Conservation (phyloP, 2,113 vertebrate genomes). For the Hippopotamus amphibius region DNA sequence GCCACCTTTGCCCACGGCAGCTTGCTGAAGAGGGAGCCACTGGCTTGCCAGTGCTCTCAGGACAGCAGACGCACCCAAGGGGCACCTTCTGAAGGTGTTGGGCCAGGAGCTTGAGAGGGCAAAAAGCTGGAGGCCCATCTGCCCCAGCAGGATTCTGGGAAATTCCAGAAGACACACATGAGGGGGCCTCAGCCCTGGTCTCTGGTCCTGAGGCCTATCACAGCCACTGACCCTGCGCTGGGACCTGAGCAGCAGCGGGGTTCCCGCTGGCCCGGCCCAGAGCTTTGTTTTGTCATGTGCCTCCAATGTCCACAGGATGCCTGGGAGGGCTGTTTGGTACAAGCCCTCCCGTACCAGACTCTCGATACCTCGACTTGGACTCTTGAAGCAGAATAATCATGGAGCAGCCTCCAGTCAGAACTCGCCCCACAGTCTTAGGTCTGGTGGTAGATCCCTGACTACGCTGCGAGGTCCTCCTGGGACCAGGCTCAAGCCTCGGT, state of each 20-base stretch:
- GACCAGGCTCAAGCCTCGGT: background rate
- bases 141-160: background rate
- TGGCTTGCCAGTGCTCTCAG: background rate
- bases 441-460: background rate
- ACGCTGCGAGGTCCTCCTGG: background rate
- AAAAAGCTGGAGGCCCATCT: background rate
- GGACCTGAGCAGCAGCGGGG: background rate
- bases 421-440: background rate
- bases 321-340: background rate
- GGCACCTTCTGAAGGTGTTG: background rate
- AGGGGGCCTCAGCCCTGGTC: background rate
- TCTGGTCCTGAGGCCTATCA: background rate
- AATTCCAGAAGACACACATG: background rate
- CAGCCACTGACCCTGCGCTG: background rate
- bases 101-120: background rate
- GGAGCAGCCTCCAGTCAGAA: background rate
- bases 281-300: background rate
- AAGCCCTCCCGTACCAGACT: background rate
- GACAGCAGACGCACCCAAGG: background rate
- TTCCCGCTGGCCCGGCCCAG: background rate
- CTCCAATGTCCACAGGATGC: background rate
- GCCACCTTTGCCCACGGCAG: background rate
- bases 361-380: background rate
- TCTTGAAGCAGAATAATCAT: background rate
- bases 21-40: background rate